Conservation (phyloP, 92 coral and sea anemone species). For the Anthopleura xanthogrammica region DNA sequence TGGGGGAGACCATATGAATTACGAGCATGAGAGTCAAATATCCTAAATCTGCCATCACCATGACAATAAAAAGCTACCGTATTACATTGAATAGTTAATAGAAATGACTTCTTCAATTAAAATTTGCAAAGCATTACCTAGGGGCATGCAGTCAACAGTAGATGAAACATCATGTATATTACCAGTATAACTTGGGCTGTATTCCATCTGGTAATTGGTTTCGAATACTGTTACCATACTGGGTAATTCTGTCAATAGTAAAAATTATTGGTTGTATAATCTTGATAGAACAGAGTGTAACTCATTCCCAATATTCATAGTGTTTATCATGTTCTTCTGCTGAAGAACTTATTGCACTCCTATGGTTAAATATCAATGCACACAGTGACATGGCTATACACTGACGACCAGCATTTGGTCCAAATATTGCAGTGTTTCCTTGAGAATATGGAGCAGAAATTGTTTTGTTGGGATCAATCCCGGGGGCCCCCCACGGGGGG, state of each 20-base stretch:
- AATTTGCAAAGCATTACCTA: constrained; percentile 5
- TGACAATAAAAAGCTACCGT: background rate
- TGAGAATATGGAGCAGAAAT: no score
- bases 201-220: background rate
- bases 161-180: constrained; percentile 18
- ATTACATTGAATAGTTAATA: constrained; percentile 13
- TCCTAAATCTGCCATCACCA: background rate
- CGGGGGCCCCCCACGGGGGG: no score
- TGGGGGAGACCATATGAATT: constrained; percentile 3
- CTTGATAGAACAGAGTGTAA: constrained; percentile 18
- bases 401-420: background rate
- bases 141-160: constrained; percentile 20
- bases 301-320: constrained; percentile 27
- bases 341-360: constrained; percentile 25
- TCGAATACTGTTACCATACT: constrained; percentile 16
- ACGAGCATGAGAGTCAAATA: constrained; percentile 16
- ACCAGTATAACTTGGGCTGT: background rate
- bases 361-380: constrained; percentile 8
- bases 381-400: no score
- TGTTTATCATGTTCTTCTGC: constrained; percentile 20
- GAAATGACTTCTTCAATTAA: constrained; percentile 8
- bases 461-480: constrained; percentile 25
- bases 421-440: constrained; percentile 10
- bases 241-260: constrained; percentile 27
- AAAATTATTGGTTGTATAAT: background rate